Base-by-base conservation (phyloP, 2,797 vertebrate genomes). In the Paramormyrops hopkinsi region DNA sequence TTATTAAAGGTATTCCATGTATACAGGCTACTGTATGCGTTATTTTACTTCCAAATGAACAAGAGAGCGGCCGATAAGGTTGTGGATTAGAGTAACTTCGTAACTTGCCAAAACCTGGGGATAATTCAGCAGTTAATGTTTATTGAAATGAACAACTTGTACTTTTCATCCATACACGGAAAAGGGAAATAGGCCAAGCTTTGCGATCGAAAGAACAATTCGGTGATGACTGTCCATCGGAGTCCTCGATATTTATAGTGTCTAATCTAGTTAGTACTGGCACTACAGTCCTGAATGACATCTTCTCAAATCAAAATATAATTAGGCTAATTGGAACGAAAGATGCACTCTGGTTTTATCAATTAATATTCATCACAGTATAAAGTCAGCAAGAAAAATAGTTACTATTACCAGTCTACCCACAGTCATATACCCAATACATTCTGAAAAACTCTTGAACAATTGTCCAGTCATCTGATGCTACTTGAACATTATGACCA, bases 151-250 rank as follows among this genome's bases (percentile, higher is more conserved):
- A 37, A 73, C 29, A 73, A 76, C 33, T 76, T 76, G 69, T 76
- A 73, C 65, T 19, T 76, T 76, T 41, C 33, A 76, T 76, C 33
- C 69, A 76, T 76, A 19, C 33, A 76, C 14, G 17, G 12, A 9
- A n/a, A 82, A 46, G 8, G 19, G 19, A 46, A 82, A 46, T 11
- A 46, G 3, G 7, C 33, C 33, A 33, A 54, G 17, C 50, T n/a
- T 62, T 33, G 25, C 9, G n/a, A 91, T 92, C 92, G 93, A 92
- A 92, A 92, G 91, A 92, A 92, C 89, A 88, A 91, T 91, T 90
- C 90, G 89, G 87, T 89, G 89, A 91, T 89, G 88, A 87, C 87
- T 62, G 88, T 33, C 33, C 37, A 33, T 84, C 86, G 79, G 44
- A 90, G 76, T 37, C 65, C 50, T 86, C n/a, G 88, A 54, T 89